A percentile compares a stretch with the other conserved stretches of the same genome.
phyloP scores from a whole-genome alignment of 2,888 invertebrate genomes.

The Pseudococcus jackbeardsleyi region DNA sequence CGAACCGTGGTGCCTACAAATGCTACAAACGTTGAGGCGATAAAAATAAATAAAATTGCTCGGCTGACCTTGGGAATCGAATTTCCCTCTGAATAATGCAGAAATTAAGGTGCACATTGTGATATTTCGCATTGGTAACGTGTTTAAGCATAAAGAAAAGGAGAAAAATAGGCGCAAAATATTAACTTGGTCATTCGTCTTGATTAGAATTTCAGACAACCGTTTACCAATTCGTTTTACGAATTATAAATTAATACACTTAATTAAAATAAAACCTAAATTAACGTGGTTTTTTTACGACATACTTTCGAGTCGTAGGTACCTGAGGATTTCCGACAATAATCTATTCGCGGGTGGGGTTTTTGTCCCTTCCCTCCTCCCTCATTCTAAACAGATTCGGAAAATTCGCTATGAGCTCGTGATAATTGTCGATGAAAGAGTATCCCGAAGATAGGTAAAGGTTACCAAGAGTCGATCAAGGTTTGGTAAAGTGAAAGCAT shows the following conservation, averaged over 20 bases:
- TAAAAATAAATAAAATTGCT: neutral
- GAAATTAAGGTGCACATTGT: conserved; percentile 45
- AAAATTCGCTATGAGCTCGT: too few relatives aligned
- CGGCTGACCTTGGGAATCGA: conserved; percentile 19
- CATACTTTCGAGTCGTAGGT: neutral
- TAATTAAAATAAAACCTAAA: conserved; percentile 38
- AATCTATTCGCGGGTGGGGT: neutral
- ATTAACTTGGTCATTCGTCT: conserved; percentile 25
- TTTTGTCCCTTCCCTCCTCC: neutral
- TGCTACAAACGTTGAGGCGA: neutral
- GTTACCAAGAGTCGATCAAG: neutral
- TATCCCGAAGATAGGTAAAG: neutral
- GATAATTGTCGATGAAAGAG: neutral
- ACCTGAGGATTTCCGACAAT: too few relatives aligned
- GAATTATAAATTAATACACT: conserved; percentile 48
- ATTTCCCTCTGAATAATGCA: conserved; percentile 46
- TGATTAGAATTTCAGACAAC: conserved; percentile 40
- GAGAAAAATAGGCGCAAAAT: conserved; percentile 20
- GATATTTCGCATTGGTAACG: conserved; percentile 46
- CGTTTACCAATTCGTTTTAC: conserved; percentile 51
- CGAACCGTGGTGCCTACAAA: neutral
- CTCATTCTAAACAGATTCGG: too few relatives aligned
- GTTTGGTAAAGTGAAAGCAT: conserved; percentile 16
- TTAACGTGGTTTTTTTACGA: conserved; percentile 34
- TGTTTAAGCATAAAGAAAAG: conserved; percentile 47